Evolutionary conservation across 1,140 invertebrate genomes (phyloP), one percentile per base, ranked within the genome.

Genomic region (Apis florea): DNA sequence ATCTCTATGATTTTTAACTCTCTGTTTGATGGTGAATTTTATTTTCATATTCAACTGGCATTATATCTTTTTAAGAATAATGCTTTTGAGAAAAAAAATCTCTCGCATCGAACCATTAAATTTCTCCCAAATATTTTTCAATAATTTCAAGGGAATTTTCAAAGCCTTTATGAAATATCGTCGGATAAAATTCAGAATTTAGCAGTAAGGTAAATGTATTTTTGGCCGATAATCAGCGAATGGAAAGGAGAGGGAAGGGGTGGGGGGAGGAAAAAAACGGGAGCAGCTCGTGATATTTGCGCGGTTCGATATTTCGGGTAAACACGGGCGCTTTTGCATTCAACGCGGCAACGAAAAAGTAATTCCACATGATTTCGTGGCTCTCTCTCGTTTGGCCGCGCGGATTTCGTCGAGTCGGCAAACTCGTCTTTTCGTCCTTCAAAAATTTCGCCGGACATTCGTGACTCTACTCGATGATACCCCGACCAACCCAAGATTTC

Each of bases 391-490:
- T 83, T 63, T 75, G 79, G 51, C n/a, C 61, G 73, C 61, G 54
- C 76, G 51, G 78, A 84, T 88, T 87, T 76, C 53, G 83, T 79
- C 61, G 86, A 85, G 51, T 88, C 74, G 72, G 86, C 87, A 88
- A 85, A 85, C 75, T 88, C 75, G 84, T 87, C 83, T 83, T 80
- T 78, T 83, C 83, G 87, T 83, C 80, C 73, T 88, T 88, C 77
- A 88, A 88, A 88, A 88, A 88, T 88, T 40, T 81, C 76, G 79
- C 47, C 66, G 67, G 69, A 85, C 71, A 88, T 83, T 83, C 87
- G 87, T 88, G 87, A 88, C 87, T 88, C 58, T 88, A 88, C 87
- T 88, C 87, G 83, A 76, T 88, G 83, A 88, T 88, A 85, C 72
- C 31, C 31, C 80, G 73, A n/a, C 68, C 54, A 68, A 64, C 11